These are phyloP conservation scores for Morpho deidamia DNA, from an alignment of 2,888 invertebrate genomes.

Conservation along the genomic window DNA sequence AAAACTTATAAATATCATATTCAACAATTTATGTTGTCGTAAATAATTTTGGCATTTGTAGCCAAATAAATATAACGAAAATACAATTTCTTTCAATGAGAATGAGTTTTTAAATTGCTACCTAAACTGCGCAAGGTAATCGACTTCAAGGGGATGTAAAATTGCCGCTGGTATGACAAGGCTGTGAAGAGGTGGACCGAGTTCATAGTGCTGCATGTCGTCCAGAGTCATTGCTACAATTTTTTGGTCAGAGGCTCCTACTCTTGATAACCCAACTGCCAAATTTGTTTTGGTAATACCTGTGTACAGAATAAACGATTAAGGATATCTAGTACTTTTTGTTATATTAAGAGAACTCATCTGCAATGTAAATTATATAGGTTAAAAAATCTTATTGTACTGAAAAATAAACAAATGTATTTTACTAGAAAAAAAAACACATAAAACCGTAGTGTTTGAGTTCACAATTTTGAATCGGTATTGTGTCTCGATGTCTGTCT, in stretches of 20 bases:
- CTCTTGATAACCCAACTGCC: slow-evolving; percentile 93
- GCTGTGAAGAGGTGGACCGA: slow-evolving; percentile 96
- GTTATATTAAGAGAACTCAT: no score
- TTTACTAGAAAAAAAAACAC: no score
- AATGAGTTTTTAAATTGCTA: slow-evolving; percentile 21
- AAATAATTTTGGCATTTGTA: slow-evolving; percentile 26
- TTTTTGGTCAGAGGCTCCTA: slow-evolving; percentile 91
- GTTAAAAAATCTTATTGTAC: no score
- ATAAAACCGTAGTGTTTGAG: no score
- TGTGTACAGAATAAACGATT: slow-evolving; percentile 24
- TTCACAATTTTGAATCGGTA: no score
- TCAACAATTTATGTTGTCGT: slow-evolving; percentile 27
- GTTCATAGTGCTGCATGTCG: slow-evolving; percentile 83
- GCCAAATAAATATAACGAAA: slow-evolving; percentile 24
- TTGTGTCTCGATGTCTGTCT: no score
- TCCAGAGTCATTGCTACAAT: slow-evolving; percentile 86
- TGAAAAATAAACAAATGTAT: no score
- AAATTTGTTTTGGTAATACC: slow-evolving; percentile 77
- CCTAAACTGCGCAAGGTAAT: slow-evolving; percentile 88
- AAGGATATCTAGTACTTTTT: no score
- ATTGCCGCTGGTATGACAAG: slow-evolving; percentile 90
- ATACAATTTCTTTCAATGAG: slow-evolving; percentile 18
- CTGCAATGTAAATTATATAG: no score
- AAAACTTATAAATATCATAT: slow-evolving; percentile 28
- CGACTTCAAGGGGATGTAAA: slow-evolving; percentile 94